phyloP scores from a whole-genome alignment of 2,797 vertebrate genomes.

The Pangasius djambal region DNA sequence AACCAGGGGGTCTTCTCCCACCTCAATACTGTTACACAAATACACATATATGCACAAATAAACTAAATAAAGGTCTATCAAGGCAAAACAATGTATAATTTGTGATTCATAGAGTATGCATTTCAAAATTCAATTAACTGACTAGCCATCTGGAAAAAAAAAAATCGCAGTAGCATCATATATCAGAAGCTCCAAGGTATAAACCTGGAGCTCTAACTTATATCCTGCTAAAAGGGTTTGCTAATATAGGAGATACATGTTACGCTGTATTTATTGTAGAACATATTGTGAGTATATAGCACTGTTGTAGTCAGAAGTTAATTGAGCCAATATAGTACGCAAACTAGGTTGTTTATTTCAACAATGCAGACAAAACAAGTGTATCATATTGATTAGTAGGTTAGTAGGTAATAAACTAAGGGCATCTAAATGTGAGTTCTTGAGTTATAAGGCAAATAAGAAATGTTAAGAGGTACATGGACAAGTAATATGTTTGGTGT shows the following conservation, averaged over 20 bases:
- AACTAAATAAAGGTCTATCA: neutral
- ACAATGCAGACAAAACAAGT: neutral
- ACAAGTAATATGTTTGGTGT: neutral
- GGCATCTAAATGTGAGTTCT: neutral
- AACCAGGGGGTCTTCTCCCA: constrained; percentile 79
- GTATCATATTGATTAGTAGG: neutral
- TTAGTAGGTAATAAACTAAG: neutral
- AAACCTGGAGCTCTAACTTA: neutral
- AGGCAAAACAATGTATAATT: neutral
- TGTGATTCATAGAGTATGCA: neutral
- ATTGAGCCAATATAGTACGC: neutral
- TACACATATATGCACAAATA: neutral
- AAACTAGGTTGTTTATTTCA: neutral
- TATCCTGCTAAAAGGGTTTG: neutral
- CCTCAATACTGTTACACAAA: constrained; percentile 72
- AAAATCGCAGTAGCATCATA: neutral
- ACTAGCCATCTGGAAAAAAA: neutral
- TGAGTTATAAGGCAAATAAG: neutral
- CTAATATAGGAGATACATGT: neutral
- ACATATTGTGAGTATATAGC: neutral
- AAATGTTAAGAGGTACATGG: neutral
- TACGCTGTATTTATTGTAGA: neutral
- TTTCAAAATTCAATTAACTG: neutral
- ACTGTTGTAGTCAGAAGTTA: neutral
- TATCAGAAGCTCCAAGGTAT: neutral